Base-by-base conservation (phyloP, 2,797 vertebrate genomes). In the Tokudaia muenninki region DNA sequence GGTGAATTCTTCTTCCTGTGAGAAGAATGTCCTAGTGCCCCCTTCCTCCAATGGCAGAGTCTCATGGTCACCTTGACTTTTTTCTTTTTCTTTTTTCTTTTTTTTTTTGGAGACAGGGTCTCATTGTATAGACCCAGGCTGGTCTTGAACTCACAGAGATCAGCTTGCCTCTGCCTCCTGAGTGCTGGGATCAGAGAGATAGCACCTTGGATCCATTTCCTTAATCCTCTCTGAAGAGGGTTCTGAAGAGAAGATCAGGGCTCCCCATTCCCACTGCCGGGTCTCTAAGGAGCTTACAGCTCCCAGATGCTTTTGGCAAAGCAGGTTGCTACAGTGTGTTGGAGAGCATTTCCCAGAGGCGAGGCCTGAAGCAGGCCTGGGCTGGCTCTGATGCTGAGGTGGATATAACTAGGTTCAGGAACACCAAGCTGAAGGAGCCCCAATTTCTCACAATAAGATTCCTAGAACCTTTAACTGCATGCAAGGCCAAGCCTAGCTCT, bases 301-400 rank as follows among this genome's bases (percentile, higher is more conserved):
- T 86, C 41, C 41, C n/a, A 41, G 82, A 78, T 70, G 75, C 34
- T 8, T 94, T 83, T 67, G 63, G 16, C 63, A 72, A 67, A 84
- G 78, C 74, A 47, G 8, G 44, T 81, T 13, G 13, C 67, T 26
- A 31, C 37, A 70, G 5, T 2, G 0, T 57, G 44, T 81, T 55
- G 11, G 47, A 14, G 44, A 21, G 74, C 17, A 52, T 24, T 74
- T 94, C 77, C 11, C 12, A 47, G 52, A 47, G 44, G 47, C 26
- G 41, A 50, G 77, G 87, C 50, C 59, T 47, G 5, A 7, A 78
- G 59, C 10, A 19, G 7, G 34, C 21, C 37, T 17, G 8, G 34
- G 70, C 12, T 16, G 31, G 5, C 41, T 11, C 24, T 11, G 7
- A 63, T 7, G 7, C 26, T 4, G 83, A 34, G 59, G 29, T 75